Base-by-base conservation (phyloP, 23 tunicate species). In the Styela clava region DNA sequence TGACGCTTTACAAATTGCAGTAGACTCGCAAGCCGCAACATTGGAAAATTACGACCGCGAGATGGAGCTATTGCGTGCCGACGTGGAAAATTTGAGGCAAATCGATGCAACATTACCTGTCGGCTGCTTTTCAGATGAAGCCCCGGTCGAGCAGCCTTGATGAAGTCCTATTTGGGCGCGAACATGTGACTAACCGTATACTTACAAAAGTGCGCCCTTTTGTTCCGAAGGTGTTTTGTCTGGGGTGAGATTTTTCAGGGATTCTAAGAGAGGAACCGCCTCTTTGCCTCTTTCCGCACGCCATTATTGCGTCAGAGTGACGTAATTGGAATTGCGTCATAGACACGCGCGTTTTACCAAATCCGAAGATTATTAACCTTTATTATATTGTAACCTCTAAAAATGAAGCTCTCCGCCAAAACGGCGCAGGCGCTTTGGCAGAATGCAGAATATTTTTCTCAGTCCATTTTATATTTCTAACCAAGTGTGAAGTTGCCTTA, bases 71-170 rank as follows among this genome's bases (percentile, higher is more conserved):
- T 51, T 93, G 27, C 61, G 62, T 1, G 78, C 63, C 2, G 93
- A 87, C 63, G 71, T 93, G 12, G 84, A 61, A n/a, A 93, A 93
- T 69, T 78, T 93, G 82, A 37, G 52, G 74, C 79, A 87, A 24
- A 93, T 93, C 69, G 33, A 72, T 19, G 79, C 62, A 21, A 35
- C 93, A 20, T 34, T 93, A 34, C 98, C 98, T 3, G 61, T 30
- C 61, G 63, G 34, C 2, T 93, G 98, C 79, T 80, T 79, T 20
- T 34, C 79, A n/a, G 77, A 33, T 5, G 77, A 71, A 31, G 5
- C 35, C 5, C 3, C 34, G 7, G 77, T 71, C 23, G 77, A 71
- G 16, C 34, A 26, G 16, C 77, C 24, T 33, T 71, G 77, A 71
- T 44, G 56, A 44, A 7, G 56, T 44, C 56, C 7, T 12, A 5